Evolutionary conservation across 2,113 vertebrate genomes (phyloP), one percentile per base, ranked within the genome.

Genomic region (Antigone vipio): DNA sequence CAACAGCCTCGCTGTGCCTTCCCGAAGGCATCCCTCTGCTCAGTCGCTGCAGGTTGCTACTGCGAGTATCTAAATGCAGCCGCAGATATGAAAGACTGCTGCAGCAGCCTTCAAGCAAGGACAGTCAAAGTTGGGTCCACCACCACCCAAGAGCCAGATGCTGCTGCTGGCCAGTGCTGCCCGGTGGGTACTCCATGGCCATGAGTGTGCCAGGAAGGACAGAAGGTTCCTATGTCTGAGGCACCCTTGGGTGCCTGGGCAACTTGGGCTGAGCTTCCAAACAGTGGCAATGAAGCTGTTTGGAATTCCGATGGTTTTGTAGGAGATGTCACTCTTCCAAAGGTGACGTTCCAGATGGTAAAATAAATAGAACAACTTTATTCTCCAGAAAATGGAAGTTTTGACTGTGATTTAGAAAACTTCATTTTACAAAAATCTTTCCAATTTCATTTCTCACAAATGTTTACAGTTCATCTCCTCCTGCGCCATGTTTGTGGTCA

Each of bases 21-120:
- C 27, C 20, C 5, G 9, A 49, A 8, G 27, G 29, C 42, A 56
- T 2, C 8, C 40, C 45, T 9, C 24, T 11, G 34, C 5, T 0
- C 49, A 10, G 56, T 6, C 3, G 0, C 89, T 32, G 42, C 42
- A n/a, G 58, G n/a, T 8, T 56, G 55, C 72, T 26, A 29, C 11
- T 18, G 12, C 34, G 9, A 88, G 15, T 5, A 5, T 5, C 19
- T 40, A 13, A 40, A 15, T 3, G 29, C 23, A 49, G 56, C 16
- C 1, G 0, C 18, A 58, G 34, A 7, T 9, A 9, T 1, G 15
- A n/a, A 17, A 19, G 12, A 30, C 5, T 8, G 20, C 32, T 0
- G 2, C 21, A 35, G 55, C 72, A 87, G 56, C 40, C 18, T 35
- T 24, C 20, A 4, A 15, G 19, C 0, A 3, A 58, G 42, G 8